phyloP scores from a whole-genome alignment of 92 coral and sea anemone genomes.

The Hydrozoanthus gracilis region DNA sequence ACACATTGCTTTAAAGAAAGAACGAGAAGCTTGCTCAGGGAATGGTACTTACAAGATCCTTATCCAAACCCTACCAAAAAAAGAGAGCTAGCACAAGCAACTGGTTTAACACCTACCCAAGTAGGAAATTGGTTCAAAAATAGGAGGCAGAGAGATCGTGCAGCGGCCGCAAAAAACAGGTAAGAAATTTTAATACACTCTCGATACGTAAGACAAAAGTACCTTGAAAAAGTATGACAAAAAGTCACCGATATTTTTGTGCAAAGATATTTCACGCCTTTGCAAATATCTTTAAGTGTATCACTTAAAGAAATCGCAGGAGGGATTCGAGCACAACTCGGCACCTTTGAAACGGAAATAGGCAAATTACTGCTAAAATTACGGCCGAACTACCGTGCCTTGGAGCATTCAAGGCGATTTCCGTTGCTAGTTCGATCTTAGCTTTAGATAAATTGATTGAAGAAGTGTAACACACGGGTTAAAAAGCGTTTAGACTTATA shows the following conservation, averaged over 20 bases:
- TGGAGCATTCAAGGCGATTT: constrained; percentile 61
- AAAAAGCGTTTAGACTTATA: constrained; percentile 85
- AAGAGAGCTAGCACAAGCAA: constrained; percentile 98
- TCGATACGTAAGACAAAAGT: constrained; percentile 28
- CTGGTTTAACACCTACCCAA: constrained; percentile 99
- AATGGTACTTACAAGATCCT: constrained; percentile 99
- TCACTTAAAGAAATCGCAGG: constrained; percentile 31
- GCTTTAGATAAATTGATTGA: constrained; percentile 76
- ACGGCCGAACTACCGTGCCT: constrained; percentile 54
- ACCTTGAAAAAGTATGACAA: constrained; percentile 19
- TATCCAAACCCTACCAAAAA: constrained; percentile 99
- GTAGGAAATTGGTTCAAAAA: constrained; percentile 99
- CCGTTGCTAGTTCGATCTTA: constrained; percentile 66
- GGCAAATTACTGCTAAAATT: constrained; percentile 71
- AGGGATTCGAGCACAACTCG: constrained; percentile 51
- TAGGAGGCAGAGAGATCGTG: constrained; percentile 98
- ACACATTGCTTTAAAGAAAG: constrained; percentile 99
- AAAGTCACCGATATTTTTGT: constrained; percentile 23
- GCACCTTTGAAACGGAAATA: constrained; percentile 76
- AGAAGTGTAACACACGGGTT: constrained; percentile 78
- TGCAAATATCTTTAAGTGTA: constrained; percentile 32
- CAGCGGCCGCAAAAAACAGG: constrained; percentile 99
- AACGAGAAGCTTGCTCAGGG: constrained; percentile 92
- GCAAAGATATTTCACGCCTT: constrained; percentile 18
- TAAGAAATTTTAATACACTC: constrained; percentile 54